A percentile compares a stretch with the other conserved stretches of the same genome.
Conservation (phyloP, 1,140 invertebrate genomes). For the Atta colombica region DNA sequence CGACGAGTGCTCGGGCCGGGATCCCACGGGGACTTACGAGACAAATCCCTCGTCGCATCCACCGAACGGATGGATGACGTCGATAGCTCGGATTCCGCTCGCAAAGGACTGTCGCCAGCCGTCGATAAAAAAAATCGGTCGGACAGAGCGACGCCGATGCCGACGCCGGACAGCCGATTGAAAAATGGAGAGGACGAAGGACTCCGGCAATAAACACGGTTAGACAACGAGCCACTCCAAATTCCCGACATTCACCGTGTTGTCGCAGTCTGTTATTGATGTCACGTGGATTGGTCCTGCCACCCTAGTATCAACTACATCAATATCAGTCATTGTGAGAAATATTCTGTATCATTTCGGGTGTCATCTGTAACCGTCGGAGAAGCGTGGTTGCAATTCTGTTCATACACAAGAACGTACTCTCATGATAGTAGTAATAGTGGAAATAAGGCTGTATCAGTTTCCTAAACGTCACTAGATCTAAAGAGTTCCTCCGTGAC, state of each 20-base stretch:
- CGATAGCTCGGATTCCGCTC: slow-evolving; percentile 42
- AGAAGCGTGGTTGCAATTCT: background rate
- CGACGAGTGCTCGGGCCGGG: slow-evolving; percentile 22
- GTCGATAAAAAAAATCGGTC: slow-evolving; percentile 22
- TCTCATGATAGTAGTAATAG: background rate
- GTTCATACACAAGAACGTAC: background rate
- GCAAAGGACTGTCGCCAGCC: slow-evolving; percentile 22
- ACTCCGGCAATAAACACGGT: slow-evolving; percentile 31
- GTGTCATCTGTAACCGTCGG: background rate
- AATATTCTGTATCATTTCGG: background rate
- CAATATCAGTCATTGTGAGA: background rate
- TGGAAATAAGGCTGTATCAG: no score
- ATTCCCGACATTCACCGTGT: slow-evolving; percentile 30
- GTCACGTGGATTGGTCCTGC: slow-evolving; percentile 6
- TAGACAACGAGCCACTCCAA: slow-evolving; percentile 49
- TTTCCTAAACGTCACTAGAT: no score
- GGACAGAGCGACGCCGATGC: slow-evolving; percentile 19
- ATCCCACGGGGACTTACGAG: slow-evolving; percentile 55
- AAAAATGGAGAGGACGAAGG: slow-evolving; percentile 58
- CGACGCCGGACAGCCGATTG: slow-evolving; percentile 43
- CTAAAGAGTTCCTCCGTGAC: no score
- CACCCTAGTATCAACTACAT: background rate
- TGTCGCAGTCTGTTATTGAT: slow-evolving; percentile 42
- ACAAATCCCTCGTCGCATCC: slow-evolving; percentile 60
- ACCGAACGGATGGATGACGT: slow-evolving; percentile 53